Conservation (phyloP, 1,140 invertebrate genomes). For the Helicoverpa zea region DNA sequence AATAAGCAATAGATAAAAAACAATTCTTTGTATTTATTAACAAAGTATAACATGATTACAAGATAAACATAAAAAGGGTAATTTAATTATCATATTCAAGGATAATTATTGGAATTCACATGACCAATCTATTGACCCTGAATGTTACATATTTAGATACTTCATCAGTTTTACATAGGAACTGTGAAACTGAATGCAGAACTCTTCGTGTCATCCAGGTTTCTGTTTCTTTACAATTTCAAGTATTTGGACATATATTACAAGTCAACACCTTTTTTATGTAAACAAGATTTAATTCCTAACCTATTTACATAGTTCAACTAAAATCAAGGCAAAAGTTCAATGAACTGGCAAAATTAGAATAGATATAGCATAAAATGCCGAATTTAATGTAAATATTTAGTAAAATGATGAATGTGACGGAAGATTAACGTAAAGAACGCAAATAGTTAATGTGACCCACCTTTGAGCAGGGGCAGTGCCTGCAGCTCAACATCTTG, state of each 20-base stretch:
- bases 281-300: conserved; percentile 36
- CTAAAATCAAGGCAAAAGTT: conserved; percentile 55
- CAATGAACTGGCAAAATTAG: conserved; percentile 53
- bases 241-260: not conserved
- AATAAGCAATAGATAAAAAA: too few species aligned
- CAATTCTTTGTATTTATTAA: not conserved
- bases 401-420: not conserved
- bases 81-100: conserved; percentile 15
- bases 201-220: not conserved
- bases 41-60: not conserved
- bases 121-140: conserved; percentile 4
- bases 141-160: not conserved
- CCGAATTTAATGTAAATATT: conserved; percentile 6
- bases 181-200: too few species aligned
- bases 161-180: too few species aligned
- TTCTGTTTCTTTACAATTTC: not conserved
- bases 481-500: conserved; percentile 96
- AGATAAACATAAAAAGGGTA: not conserved
- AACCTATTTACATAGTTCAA: conserved; percentile 50
- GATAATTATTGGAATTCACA: not conserved
- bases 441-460: conserved; percentile 56
- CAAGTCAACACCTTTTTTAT: conserved; percentile 24
- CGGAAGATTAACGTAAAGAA: not conserved
- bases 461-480: conserved; percentile 95
- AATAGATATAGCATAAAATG: conserved; percentile 4